These are phyloP conservation scores for Rhogogaster chlorosoma DNA, from an alignment of 2,888 invertebrate species.

Conservation along the genomic window DNA sequence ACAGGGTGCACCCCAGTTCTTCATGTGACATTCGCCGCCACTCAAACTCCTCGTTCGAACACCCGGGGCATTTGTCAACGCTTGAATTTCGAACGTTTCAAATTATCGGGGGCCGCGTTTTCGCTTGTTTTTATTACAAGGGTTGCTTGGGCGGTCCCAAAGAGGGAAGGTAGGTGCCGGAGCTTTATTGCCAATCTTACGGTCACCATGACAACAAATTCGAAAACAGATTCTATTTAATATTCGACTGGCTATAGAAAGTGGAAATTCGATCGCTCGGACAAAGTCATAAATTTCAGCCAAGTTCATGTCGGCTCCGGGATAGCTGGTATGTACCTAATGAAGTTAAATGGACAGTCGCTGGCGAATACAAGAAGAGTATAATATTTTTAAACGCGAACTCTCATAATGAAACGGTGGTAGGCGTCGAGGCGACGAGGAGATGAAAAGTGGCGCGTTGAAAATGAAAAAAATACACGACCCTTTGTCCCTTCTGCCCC, in stretches of 20 bases:
- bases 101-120: slow-evolving; percentile 45
- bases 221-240: slow-evolving; percentile 46
- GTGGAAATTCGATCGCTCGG: neutral
- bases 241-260: neutral
- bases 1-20: slow-evolving; percentile 20
- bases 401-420: neutral
- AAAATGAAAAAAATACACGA: slow-evolving; percentile 20
- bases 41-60: slow-evolving; percentile 42
- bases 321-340: no score
- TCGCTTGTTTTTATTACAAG: slow-evolving; percentile 53
- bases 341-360: neutral
- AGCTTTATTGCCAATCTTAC: slow-evolving; percentile 52
- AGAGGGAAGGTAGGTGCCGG: slow-evolving; percentile 6
- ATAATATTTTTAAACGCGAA: neutral
- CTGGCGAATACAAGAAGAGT: neutral
- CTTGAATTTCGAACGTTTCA: slow-evolving; percentile 48
- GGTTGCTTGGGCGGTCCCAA: slow-evolving; percentile 20
- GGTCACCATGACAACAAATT: slow-evolving; percentile 49
- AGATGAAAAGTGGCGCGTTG: slow-evolving; percentile 21
- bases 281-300: neutral
- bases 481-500: neutral
- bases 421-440: neutral
- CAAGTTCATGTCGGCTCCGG: neutral
- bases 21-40: slow-evolving; percentile 36
- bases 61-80: slow-evolving; percentile 50